These are phyloP conservation scores for Polypterus bichir DNA, from an alignment of 2,113 vertebrate species.

Conservation along the genomic window DNA sequence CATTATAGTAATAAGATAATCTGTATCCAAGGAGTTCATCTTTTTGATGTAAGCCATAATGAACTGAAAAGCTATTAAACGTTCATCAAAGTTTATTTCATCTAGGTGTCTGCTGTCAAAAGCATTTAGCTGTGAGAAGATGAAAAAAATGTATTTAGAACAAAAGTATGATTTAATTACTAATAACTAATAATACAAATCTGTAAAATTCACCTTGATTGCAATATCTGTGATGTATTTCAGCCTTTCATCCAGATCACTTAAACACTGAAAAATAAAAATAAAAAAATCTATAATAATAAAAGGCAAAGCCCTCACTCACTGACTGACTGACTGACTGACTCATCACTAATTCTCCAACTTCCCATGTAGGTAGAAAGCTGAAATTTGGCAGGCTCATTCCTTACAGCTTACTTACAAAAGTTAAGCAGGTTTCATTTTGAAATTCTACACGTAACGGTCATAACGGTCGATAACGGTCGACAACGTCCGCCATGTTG, in stretches of 20 bases:
- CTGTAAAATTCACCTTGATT: slow-evolving; percentile 52
- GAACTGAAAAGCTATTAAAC: slow-evolving; percentile 72
- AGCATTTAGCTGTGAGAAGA: slow-evolving; percentile 64
- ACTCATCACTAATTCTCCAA: too few species aligned
- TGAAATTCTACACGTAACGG: too few species aligned
- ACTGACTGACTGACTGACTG: too few species aligned
- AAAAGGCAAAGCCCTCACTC: too few species aligned
- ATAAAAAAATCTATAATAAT: too few species aligned
- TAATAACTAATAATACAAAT: slow-evolving; percentile 1
- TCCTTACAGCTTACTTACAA: too few species aligned
- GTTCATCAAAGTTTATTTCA: slow-evolving; percentile 81
- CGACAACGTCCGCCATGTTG: too few species aligned
- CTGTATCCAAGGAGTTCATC: slow-evolving; percentile 67
- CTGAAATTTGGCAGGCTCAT: too few species aligned
- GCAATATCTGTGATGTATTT: slow-evolving; percentile 70
- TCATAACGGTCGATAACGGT: too few species aligned
- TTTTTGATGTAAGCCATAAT: slow-evolving; percentile 53
- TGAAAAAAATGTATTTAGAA: slow-evolving; percentile 3
- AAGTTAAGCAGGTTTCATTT: too few species aligned
- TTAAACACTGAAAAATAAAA: slow-evolving; percentile 55
- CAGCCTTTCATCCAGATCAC: slow-evolving; percentile 63
- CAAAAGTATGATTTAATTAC: background rate
- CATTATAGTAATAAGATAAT: slow-evolving; percentile 64
- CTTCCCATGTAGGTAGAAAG: too few species aligned
- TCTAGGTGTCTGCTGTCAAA: slow-evolving; percentile 85